Percentiles rank a stretch among this genome's conserved stretches.
Evolutionary conservation across 2,797 vertebrate genomes (phyloP).

Genomic region (Corythornis leucogaster): DNA sequence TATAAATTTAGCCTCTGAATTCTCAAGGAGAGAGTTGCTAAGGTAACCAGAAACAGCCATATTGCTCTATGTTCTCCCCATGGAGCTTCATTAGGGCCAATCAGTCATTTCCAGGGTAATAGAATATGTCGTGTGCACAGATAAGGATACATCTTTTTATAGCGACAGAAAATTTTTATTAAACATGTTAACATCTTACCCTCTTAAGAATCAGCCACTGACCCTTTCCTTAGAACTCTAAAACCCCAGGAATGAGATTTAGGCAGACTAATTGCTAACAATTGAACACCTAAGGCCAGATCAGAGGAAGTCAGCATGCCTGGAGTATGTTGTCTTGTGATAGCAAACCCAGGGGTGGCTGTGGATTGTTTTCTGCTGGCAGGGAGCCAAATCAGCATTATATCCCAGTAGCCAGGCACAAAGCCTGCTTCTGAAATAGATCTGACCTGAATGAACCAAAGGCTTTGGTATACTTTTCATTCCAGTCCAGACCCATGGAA

Average conservation of each 20-base stretch:
- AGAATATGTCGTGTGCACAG: conserved; percentile 43
- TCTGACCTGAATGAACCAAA: neutral
- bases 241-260: conserved; percentile 34
- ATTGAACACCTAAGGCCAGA: neutral
- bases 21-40: conserved; percentile 79
- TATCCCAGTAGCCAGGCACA: neutral
- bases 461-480: neutral
- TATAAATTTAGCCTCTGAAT: conserved; percentile 73
- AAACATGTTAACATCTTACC: conserved; percentile 58
- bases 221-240: neutral
- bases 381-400: neutral
- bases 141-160: conserved; percentile 70
- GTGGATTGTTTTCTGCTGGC: neutral
- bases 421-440: conserved; percentile 11
- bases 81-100: conserved; percentile 70
- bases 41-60: conserved; percentile 76
- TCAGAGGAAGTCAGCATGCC: neutral
- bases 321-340: neutral
- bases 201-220: conserved; percentile 25
- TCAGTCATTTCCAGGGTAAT: conserved; percentile 72
- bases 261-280: neutral
- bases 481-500: neutral
- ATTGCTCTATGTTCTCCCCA: conserved; percentile 58
- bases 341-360: neutral
- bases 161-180: conserved; percentile 55